A percentile compares a stretch with the other conserved stretches of the same genome.
phyloP scores from a whole-genome alignment of 1,140 invertebrate genomes.

The Papilio machaon region DNA sequence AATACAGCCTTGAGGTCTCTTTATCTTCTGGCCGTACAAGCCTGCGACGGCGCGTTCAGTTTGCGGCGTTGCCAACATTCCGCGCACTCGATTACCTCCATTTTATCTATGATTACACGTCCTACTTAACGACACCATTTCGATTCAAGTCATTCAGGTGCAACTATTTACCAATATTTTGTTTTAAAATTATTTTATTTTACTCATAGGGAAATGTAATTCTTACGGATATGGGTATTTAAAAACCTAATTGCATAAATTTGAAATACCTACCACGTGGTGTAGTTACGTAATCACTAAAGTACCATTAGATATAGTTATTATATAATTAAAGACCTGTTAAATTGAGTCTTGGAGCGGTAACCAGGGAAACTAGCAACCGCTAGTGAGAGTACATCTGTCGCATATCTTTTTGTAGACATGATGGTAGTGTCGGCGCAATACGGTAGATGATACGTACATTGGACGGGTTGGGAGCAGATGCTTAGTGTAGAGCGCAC shows the following conservation, averaged over 20 bases:
- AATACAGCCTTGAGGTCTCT: slow-evolving; percentile 75
- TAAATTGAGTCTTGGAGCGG: not conserved
- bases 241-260: not conserved
- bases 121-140: slow-evolving; percentile 78
- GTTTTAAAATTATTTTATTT: not conserved
- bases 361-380: not conserved
- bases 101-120: slow-evolving; percentile 52
- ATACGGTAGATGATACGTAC: slow-evolving; percentile 78
- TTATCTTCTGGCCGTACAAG: slow-evolving; percentile 62
- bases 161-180: slow-evolving; percentile 2
- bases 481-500: slow-evolving; percentile 57
- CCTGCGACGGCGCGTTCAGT: slow-evolving; percentile 60
- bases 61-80: slow-evolving; percentile 76
- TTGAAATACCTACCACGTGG: not conserved
- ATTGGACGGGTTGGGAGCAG: slow-evolving; percentile 66
- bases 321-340: not conserved
- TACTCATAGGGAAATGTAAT: not conserved
- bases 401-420: slow-evolving; percentile 61
- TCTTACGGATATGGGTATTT: not conserved
- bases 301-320: not conserved
- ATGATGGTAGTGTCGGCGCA: slow-evolving; percentile 69
- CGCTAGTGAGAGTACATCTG: not conserved
- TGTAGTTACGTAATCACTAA: not conserved
- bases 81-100: slow-evolving; percentile 69
- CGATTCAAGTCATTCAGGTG: slow-evolving; percentile 57